Conservation (phyloP, 2,113 vertebrate genomes). For the Oryzias curvinotus region DNA sequence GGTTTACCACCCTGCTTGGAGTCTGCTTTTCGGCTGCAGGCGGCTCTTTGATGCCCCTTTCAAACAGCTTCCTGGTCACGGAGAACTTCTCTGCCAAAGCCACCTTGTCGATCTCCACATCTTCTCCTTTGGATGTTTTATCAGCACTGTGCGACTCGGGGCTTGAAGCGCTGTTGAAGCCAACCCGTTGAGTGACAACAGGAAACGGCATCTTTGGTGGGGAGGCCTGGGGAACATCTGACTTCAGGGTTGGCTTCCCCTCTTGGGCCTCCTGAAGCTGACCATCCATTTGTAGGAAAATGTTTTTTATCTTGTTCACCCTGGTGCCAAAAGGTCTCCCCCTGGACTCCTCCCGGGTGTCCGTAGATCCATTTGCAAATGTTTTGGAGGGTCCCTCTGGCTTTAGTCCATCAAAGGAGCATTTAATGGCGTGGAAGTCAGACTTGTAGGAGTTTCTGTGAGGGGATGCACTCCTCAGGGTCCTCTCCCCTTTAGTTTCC, state of each 20-base stretch:
- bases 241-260: conserved; percentile 73
- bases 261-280: conserved; percentile 82
- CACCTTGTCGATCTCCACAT: conserved; percentile 87
- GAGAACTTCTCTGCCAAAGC: conserved; percentile 91
- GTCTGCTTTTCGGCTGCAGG: conserved; percentile 78
- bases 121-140: conserved; percentile 81
- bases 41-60: conserved; percentile 83
- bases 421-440: conserved; percentile 92
- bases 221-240: conserved; percentile 67
- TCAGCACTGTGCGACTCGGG: conserved; percentile 72
- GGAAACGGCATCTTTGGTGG: conserved; percentile 74
- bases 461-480: conserved; percentile 88
- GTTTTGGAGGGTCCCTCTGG: conserved; percentile 69
- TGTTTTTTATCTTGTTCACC: conserved; percentile 92
- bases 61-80: conserved; percentile 89
- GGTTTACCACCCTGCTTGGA: conserved; percentile 72
- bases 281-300: conserved; percentile 91
- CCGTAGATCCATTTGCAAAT: conserved; percentile 82
- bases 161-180: conserved; percentile 70
- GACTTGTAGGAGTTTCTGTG: conserved; percentile 92
- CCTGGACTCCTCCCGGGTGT: conserved; percentile 78
- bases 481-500: conserved; percentile 88
- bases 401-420: conserved; percentile 87
- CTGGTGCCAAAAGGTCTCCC: conserved; percentile 88
- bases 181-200: conserved; percentile 73